These are phyloP conservation scores for Atherinosoma microstoma DNA, from an alignment of 2,797 vertebrate genomes.

Conservation along the genomic window DNA sequence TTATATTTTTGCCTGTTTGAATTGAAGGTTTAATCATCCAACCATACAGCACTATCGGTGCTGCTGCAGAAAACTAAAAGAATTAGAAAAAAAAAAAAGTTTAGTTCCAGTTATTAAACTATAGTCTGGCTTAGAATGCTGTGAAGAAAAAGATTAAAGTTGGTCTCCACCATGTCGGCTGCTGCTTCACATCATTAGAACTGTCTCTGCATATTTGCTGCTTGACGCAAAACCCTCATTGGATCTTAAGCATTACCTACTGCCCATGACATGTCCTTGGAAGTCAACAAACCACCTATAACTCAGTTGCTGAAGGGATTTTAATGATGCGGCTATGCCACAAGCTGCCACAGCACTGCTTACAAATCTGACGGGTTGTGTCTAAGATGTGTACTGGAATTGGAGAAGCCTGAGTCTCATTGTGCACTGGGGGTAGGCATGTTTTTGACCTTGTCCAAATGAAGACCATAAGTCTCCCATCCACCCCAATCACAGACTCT, in stretches of 20 bases:
- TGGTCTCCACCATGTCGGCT: conserved; percentile 42
- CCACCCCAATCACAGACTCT: conserved; percentile 24
- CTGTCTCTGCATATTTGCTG: conserved; percentile 74
- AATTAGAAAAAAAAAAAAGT: conserved; percentile 4
- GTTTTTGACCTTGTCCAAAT: conserved; percentile 74
- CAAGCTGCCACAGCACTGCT: conserved; percentile 63
- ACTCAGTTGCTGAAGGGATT: conserved; percentile 73
- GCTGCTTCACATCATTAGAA: conserved; percentile 58
- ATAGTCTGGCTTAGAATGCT: conserved; percentile 34
- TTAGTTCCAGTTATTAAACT: conserved; percentile 36
- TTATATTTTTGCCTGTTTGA: conserved; percentile 5
- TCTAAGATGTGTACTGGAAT: conserved; percentile 67
- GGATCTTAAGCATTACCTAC: conserved; percentile 71
- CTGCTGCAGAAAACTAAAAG: neutral
- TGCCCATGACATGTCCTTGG: conserved; percentile 73
- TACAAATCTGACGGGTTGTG: conserved; percentile 53
- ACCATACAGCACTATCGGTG: neutral
- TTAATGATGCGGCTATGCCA: conserved; percentile 72
- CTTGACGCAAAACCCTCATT: conserved; percentile 68
- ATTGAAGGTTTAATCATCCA: conserved; percentile 11
- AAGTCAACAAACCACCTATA: conserved; percentile 79
- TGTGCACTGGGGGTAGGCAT: conserved; percentile 33
- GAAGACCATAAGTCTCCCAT: conserved; percentile 53
- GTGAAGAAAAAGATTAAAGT: conserved; percentile 29
- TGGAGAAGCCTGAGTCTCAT: conserved; percentile 15